Conservation (phyloP, 2,113 vertebrate species). For the Siniperca chuatsi region DNA sequence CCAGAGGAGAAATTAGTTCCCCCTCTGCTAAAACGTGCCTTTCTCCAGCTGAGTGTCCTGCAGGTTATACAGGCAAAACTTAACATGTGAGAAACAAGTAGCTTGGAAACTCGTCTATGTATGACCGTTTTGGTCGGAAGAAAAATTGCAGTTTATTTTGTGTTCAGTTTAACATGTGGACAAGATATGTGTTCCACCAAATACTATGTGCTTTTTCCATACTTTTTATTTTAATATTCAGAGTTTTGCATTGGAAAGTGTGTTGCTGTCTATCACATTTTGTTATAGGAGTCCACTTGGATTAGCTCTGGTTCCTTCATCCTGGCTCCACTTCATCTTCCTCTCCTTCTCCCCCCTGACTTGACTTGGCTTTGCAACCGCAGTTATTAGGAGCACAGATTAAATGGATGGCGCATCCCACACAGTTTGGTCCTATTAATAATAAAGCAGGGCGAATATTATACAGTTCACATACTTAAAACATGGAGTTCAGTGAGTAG, state of each 20-base stretch:
- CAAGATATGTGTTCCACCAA: neutral
- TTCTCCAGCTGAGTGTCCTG: too few relatives aligned
- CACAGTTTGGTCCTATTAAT: conserved; percentile 88
- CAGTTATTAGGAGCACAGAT: conserved; percentile 68
- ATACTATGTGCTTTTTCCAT: conserved; percentile 2
- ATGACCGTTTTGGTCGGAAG: neutral
- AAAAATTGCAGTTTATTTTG: neutral
- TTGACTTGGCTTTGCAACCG: conserved; percentile 10
- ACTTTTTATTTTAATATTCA: neutral
- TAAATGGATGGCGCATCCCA: conserved; percentile 73
- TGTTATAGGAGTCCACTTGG: neutral
- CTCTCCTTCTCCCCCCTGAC: neutral
- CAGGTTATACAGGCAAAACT: too few relatives aligned
- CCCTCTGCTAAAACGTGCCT: too few relatives aligned
- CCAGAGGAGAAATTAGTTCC: too few relatives aligned
- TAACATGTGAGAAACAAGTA: too few relatives aligned
- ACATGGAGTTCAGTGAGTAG: conserved; percentile 92
- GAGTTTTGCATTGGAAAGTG: neutral
- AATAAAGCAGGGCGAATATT: conserved; percentile 89
- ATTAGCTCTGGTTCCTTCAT: neutral
- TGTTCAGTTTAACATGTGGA: neutral
- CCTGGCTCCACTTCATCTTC: conserved; percentile 9
- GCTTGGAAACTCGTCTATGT: neutral
- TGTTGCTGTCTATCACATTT: neutral
- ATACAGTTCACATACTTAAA: conserved; percentile 94